Base-by-base conservation (phyloP, 2,113 vertebrate genomes). In the Cyrtonyx montezumae region DNA sequence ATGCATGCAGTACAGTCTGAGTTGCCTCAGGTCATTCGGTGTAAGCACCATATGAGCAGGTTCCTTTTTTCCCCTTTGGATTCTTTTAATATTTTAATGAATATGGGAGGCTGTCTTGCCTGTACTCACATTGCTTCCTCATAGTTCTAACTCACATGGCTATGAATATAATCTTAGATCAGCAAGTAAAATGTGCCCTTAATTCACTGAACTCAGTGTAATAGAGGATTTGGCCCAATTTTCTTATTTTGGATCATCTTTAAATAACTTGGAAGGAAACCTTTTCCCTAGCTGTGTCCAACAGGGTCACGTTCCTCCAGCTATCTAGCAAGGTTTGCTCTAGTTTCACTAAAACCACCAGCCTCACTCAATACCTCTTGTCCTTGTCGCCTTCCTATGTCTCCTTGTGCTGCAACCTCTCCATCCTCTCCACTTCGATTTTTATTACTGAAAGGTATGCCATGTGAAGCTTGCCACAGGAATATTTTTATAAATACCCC, bases 321-420 rank as follows among this genome's bases (percentile, higher is more conserved):
- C 12, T 5, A 32, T 8, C 8, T 45, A 13, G 18, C 16, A 46
- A 71, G 46, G 26, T 48, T 25, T 84, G 75, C 46, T 70, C n/a
- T 75, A 12, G 8, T 5, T 11, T 68, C 74, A 66, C 6, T 26
- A 81, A 56, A 71, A 84, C 4, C 0, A 0, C 25, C 8, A 48
- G 17, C 4, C 14, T 36, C 11, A 12, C 9, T 79, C 36, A 32
- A 15, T 59, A 32, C 6, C 21, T 73, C 13, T 45, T 65, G 18
- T 71, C 28, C 51, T n/a, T 0, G 0, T 15, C 43, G 26, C 74
- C 1, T 2, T 28, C 20, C 20, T 15, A 1, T 23, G 23, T 34
- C 25, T 17, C 17, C 37, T 67, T 62, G 3, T 6, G 34, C 6
- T 17, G 13, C 26, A 8, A 56, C 28, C 11, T 82, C 13, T 45